Conservation (phyloP, 2,113 vertebrate species). For the Uropsilus gracilis region DNA sequence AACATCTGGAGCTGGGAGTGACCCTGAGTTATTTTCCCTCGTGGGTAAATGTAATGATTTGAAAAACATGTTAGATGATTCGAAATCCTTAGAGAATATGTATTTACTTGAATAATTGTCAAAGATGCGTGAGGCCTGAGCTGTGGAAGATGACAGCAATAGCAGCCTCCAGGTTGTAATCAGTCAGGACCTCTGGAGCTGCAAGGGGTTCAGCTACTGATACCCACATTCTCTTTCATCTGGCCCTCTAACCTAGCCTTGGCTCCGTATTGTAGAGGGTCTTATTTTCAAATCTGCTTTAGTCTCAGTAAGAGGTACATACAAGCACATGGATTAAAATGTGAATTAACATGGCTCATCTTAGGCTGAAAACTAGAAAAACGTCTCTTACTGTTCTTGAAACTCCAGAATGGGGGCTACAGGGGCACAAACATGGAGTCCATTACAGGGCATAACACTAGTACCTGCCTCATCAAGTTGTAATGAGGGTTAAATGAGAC, state of each 20-base stretch:
- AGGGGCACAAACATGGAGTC: not conserved
- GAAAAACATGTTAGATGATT: not conserved
- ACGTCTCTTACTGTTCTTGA: not conserved
- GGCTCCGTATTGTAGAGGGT: not conserved
- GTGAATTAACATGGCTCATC: not conserved
- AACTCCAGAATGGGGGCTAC: not conserved
- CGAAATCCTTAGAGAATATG: conserved; percentile 1
- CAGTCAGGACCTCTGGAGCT: not conserved
- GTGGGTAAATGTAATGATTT: conserved; percentile 2
- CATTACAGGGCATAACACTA: not conserved
- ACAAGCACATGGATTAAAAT: not conserved
- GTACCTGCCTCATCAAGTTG: not conserved
- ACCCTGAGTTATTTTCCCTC: conserved; percentile 32
- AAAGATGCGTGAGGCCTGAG: not conserved
- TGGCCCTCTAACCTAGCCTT: not conserved
- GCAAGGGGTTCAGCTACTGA: not conserved
- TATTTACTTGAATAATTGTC: not conserved
- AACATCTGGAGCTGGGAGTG: conserved; percentile 7
- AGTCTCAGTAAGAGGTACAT: not conserved
- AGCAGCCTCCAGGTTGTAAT: not conserved
- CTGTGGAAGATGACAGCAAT: not conserved
- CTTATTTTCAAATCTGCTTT: conserved; percentile 4
- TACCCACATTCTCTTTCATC: not conserved
- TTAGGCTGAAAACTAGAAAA: not conserved
- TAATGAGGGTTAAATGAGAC: not conserved